Percentiles rank a stretch among this genome's conserved stretches.
phyloP scores from a whole-genome alignment of 2,888 invertebrate genomes.

The Catotricha subobsoleta region DNA sequence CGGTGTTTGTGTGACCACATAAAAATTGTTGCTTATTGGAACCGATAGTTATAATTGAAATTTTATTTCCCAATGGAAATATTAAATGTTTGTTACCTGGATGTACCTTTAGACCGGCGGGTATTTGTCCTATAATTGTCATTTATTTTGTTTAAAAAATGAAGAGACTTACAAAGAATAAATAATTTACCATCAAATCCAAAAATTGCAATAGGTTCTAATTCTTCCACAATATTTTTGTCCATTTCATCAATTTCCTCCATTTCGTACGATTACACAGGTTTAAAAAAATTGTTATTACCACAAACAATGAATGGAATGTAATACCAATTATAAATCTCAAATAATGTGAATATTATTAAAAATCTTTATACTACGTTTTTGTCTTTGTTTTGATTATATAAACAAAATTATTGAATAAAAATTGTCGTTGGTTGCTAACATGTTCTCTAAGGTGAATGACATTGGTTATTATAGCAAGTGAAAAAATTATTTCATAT shows the following conservation, averaged over 20 bases:
- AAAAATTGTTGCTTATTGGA: constrained; percentile 57
- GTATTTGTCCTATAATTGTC: constrained; percentile 19
- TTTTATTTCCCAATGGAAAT: constrained; percentile 63
- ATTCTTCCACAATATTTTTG: constrained; percentile 36
- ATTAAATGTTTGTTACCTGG: constrained; percentile 51
- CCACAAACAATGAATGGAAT: too few species aligned
- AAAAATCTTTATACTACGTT: too few species aligned
- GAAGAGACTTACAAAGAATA: neutral
- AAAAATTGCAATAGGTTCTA: constrained; percentile 52
- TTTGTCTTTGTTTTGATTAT: too few species aligned
- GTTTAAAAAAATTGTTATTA: too few species aligned
- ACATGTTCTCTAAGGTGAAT: too few species aligned
- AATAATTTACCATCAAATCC: constrained; percentile 55
- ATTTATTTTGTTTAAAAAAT: constrained; percentile 9
- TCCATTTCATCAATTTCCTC: constrained; percentile 11
- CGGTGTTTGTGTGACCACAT: constrained; percentile 60
- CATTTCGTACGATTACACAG: neutral
- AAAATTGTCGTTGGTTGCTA: too few species aligned
- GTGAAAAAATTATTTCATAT: too few species aligned
- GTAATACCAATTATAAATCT: too few species aligned
- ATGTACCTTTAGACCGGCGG: constrained; percentile 48
- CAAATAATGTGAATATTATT: too few species aligned
- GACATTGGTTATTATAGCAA: too few species aligned
- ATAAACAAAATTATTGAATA: too few species aligned
- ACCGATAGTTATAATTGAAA: constrained; percentile 49